phyloP scores from a whole-genome alignment of 1,140 invertebrate species.

The Neomicropteryx cornuta region DNA sequence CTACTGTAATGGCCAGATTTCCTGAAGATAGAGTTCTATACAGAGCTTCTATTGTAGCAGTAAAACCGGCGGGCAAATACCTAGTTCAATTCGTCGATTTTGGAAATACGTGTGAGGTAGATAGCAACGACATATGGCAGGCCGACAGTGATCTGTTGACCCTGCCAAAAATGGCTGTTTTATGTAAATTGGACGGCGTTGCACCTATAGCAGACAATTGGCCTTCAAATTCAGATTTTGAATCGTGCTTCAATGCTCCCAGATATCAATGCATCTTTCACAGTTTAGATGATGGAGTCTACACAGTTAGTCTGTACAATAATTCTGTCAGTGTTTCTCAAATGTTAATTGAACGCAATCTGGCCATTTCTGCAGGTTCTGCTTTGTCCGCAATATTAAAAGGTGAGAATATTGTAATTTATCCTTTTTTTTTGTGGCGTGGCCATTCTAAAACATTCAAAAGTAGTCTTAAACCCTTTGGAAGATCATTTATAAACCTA shows the following conservation, averaged over 20 bases:
- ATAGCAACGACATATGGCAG: constrained; percentile 49
- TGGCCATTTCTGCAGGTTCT: constrained; percentile 21
- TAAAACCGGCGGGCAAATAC: constrained; percentile 41
- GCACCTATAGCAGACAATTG: constrained; percentile 39
- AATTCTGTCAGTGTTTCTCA: constrained; percentile 30
- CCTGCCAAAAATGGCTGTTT: constrained; percentile 57
- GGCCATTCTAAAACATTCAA: too few species aligned
- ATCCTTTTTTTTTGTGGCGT: too few species aligned
- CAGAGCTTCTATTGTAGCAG: constrained; percentile 47
- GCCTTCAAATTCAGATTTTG: constrained; percentile 39
- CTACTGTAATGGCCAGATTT: constrained; percentile 53
- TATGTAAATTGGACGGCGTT: constrained; percentile 50
- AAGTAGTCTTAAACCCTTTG: too few species aligned
- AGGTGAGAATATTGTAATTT: too few species aligned
- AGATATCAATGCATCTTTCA: constrained; percentile 42
- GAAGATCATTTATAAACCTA: too few species aligned
- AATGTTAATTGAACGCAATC: constrained; percentile 27
- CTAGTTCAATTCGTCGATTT: constrained; percentile 62
- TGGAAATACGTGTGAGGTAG: constrained; percentile 53
- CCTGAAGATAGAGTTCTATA: constrained; percentile 57
- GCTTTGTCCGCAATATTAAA: not conserved
- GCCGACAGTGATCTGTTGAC: constrained; percentile 51
- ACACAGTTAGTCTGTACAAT: constrained; percentile 40
- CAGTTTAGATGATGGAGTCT: constrained; percentile 30
- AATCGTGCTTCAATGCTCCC: constrained; percentile 46